Conservation (phyloP, 2,797 vertebrate genomes). For the Parotocinclus haroldoi region DNA sequence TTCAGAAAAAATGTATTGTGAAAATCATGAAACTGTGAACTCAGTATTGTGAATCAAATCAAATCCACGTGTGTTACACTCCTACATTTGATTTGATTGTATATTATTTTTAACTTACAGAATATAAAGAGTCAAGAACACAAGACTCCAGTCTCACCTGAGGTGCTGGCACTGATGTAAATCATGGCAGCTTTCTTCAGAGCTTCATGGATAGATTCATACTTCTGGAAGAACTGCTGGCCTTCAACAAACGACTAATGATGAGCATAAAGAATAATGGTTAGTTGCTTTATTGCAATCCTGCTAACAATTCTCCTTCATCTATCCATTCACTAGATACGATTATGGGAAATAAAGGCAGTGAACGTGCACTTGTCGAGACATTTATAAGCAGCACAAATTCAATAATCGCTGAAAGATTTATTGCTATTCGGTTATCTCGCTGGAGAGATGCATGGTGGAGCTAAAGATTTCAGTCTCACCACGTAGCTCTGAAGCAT, state of each 20-base stretch:
- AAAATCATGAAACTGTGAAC: too few relatives aligned
- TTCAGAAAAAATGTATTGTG: too few relatives aligned
- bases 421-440: background rate
- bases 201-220: conserved; percentile 84
- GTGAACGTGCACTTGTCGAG: too few relatives aligned
- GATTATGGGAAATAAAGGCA: background rate
- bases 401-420: background rate
- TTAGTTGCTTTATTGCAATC: too few relatives aligned
- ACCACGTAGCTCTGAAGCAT: conserved; percentile 92
- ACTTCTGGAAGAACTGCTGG: conserved; percentile 93
- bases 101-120: too few relatives aligned
- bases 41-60: too few relatives aligned
- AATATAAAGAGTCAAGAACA: too few relatives aligned
- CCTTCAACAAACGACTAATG: conserved; percentile 88
- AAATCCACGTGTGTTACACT: too few relatives aligned
- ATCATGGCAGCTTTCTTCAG: conserved; percentile 86
- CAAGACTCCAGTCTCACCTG: conserved; percentile 78
- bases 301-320: too few relatives aligned
- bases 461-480: conserved; percentile 64
- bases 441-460: too few relatives aligned
- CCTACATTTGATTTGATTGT: too few relatives aligned
- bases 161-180: conserved; percentile 86
- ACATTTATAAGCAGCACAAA: background rate
- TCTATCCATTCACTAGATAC: too few relatives aligned
- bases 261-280: conserved; percentile 25